phyloP scores from a whole-genome alignment of 64 coral and sea anemone species.

The Stylophora pistillata region DNA sequence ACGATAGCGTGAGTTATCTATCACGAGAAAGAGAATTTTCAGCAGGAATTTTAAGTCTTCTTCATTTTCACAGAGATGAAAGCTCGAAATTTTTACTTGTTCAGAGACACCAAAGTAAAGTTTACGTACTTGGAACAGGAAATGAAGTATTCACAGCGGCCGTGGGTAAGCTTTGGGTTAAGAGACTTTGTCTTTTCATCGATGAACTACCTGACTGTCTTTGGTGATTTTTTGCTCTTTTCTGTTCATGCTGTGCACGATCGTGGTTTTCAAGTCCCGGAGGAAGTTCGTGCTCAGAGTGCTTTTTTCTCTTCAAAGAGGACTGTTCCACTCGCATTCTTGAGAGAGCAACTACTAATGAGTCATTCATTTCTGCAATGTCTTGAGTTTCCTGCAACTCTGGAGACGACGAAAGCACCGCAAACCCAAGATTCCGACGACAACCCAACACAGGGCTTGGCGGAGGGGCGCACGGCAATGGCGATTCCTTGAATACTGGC shows the following conservation, averaged over 20 bases:
- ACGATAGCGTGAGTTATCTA: slow-evolving; percentile 11
- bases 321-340: slow-evolving; percentile 79
- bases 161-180: slow-evolving; percentile 14
- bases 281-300: slow-evolving; percentile 70
- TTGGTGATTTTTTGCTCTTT: slow-evolving; percentile 59
- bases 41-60: background rate
- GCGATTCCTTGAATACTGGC: slow-evolving; percentile 32
- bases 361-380: slow-evolving; percentile 66
- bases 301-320: slow-evolving; percentile 72
- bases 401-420: slow-evolving; percentile 63
- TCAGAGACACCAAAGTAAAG: background rate
- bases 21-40: background rate
- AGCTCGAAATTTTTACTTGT: background rate
- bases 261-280: slow-evolving; percentile 48
- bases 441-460: slow-evolving; percentile 62
- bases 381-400: slow-evolving; percentile 53
- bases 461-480: slow-evolving; percentile 69
- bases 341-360: slow-evolving; percentile 60
- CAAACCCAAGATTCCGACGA: slow-evolving; percentile 64
- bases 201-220: slow-evolving; percentile 37
- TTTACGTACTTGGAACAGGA: slow-evolving; percentile 45
- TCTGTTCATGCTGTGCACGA: slow-evolving; percentile 50
- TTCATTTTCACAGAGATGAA: slow-evolving; percentile 17
- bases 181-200: slow-evolving; percentile 15
- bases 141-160: slow-evolving; percentile 55